phyloP scores from a whole-genome alignment of 2,113 vertebrate species.

The Elachura formosa region DNA sequence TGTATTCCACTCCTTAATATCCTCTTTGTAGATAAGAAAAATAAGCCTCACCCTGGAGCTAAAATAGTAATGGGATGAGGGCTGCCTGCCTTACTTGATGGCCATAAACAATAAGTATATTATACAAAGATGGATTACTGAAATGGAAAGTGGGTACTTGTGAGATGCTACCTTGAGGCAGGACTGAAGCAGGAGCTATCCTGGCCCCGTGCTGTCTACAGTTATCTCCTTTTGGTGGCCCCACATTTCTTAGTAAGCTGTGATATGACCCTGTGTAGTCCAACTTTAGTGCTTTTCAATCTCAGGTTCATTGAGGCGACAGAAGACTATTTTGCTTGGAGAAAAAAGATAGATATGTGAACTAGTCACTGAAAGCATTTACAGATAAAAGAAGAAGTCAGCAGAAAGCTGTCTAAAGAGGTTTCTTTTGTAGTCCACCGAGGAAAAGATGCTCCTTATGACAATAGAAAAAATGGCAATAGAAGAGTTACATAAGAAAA shows the following conservation, averaged over 20 bases:
- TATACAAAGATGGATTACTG: constrained; percentile 62
- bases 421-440: constrained; percentile 39
- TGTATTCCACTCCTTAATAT: constrained; percentile 59
- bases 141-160: constrained; percentile 52
- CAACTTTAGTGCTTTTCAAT: constrained; percentile 32
- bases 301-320: constrained; percentile 27
- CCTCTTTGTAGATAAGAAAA: constrained; percentile 67
- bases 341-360: not conserved
- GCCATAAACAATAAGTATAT: constrained; percentile 52
- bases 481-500: constrained; percentile 26
- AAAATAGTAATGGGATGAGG: constrained; percentile 63
- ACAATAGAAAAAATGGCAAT: constrained; percentile 2
- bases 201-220: not conserved
- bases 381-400: constrained; percentile 50
- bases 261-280: not conserved
- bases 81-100: constrained; percentile 47
- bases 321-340: constrained; percentile 43
- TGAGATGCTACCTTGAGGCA: constrained; percentile 57
- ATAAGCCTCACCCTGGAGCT: constrained; percentile 60
- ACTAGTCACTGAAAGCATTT: constrained; percentile 50
- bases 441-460: not conserved
- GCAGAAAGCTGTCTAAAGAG: constrained; percentile 45
- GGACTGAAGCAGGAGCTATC: not conserved
- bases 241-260: constrained; percentile 10
- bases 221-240: constrained; percentile 22